Evolutionary conservation across 2,888 invertebrate species (phyloP).

Genomic region (Tromatobia lineatoria): DNA sequence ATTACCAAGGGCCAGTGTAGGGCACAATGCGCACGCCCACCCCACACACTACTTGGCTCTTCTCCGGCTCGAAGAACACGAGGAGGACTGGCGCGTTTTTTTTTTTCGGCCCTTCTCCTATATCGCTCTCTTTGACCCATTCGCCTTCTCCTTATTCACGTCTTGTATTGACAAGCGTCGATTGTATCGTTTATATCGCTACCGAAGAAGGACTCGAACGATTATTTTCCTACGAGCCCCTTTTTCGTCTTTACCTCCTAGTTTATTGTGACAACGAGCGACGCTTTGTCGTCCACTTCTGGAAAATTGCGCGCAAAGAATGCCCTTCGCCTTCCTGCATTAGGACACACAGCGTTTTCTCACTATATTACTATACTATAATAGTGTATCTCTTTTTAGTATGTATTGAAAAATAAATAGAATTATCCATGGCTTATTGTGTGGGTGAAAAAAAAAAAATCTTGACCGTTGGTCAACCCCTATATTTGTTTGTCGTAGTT

Average conservation of each 20-base stretch:
- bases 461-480: slow-evolving; percentile 46
- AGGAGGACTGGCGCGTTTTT: slow-evolving; percentile 57
- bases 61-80: slow-evolving; percentile 42
- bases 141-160: slow-evolving; percentile 61
- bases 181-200: slow-evolving; percentile 82
- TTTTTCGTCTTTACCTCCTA: slow-evolving; percentile 55
- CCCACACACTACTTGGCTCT: slow-evolving; percentile 42
- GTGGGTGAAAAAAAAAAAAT: slow-evolving; percentile 5
- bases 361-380: not conserved
- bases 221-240: slow-evolving; percentile 74
- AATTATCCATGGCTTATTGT: slow-evolving; percentile 27
- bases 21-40: slow-evolving; percentile 68
- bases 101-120: slow-evolving; percentile 54
- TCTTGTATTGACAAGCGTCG: slow-evolving; percentile 78
- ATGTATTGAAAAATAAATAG: slow-evolving; percentile 45
- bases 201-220: slow-evolving; percentile 72
- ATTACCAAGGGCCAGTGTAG: slow-evolving; percentile 74
- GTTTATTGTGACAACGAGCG: slow-evolving; percentile 80
- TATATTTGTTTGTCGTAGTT: slow-evolving; percentile 53
- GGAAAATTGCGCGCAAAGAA: slow-evolving; percentile 80
- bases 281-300: slow-evolving; percentile 82
- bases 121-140: slow-evolving; percentile 22
- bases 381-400: not conserved
- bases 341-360: not conserved
- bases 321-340: slow-evolving; percentile 50